Conservation (phyloP, 2,888 invertebrate species). For the Bursaphelenchus okinawaensis region DNA sequence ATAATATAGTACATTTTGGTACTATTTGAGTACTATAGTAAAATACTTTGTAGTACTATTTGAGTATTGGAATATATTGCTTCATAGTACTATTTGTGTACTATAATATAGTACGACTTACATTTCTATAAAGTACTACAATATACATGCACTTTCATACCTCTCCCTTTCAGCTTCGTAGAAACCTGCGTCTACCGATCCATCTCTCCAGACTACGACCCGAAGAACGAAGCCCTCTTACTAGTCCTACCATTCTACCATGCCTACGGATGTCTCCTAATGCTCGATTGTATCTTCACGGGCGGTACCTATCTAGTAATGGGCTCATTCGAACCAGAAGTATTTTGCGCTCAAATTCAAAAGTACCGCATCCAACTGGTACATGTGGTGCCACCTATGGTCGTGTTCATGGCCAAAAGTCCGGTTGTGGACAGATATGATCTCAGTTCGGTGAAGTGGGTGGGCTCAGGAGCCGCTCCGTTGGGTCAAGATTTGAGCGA, state of each 20-base stretch:
- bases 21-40: too few species aligned
- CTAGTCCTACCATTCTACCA: constrained; percentile 23
- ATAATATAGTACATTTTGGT: too few species aligned
- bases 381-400: constrained; percentile 38
- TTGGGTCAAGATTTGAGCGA: constrained; percentile 43
- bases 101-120: too few species aligned
- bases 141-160: too few species aligned
- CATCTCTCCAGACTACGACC: neutral
- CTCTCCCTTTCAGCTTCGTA: neutral
- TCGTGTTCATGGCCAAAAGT: constrained; percentile 70
- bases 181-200: neutral
- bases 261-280: neutral
- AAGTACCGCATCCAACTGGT: constrained; percentile 17
- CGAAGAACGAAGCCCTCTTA: constrained; percentile 9
- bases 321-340: constrained; percentile 20
- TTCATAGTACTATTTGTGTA: too few species aligned
- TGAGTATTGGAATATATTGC: too few species aligned
- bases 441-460: constrained; percentile 67
- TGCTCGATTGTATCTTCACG: neutral
- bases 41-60: too few species aligned
- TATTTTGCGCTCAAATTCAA: constrained; percentile 18
- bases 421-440: constrained; percentile 71
- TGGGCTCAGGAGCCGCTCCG: constrained; percentile 42
- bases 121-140: too few species aligned
- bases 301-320: constrained; percentile 14